These are phyloP conservation scores for Ypsolopha scabrella DNA, from an alignment of 2,888 invertebrate genomes.

Conservation along the genomic window DNA sequence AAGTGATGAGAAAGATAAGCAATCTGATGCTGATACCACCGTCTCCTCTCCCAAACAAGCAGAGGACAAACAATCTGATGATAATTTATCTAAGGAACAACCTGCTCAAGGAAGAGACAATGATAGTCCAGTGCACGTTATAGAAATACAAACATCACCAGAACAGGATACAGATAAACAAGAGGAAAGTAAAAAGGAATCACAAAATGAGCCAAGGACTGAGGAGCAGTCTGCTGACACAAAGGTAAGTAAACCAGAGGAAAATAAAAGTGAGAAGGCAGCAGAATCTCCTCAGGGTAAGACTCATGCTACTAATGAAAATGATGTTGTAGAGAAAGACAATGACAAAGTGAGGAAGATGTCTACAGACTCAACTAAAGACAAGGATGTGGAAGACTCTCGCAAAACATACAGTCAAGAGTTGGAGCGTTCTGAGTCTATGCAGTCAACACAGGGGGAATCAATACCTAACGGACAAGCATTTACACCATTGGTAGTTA, in stretches of 20 bases:
- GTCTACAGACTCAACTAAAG: slow-evolving; percentile 21
- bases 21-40: slow-evolving; percentile 35
- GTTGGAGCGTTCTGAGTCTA: not conserved
- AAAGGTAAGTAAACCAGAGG: slow-evolving; percentile 58
- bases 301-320: slow-evolving; percentile 37
- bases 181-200: slow-evolving; percentile 24
- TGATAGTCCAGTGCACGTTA: not conserved
- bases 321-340: slow-evolving; percentile 47
- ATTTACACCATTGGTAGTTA: slow-evolving; percentile 31
- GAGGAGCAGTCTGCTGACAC: slow-evolving; percentile 11
- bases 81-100: slow-evolving; percentile 2
- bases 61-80: slow-evolving; percentile 1
- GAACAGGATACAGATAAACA: slow-evolving; percentile 16
- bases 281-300: slow-evolving; percentile 27
- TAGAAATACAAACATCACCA: not conserved
- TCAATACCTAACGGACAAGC: slow-evolving; percentile 36
- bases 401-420: not conserved
- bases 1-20: slow-evolving; percentile 10
- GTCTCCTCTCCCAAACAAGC: slow-evolving; percentile 15
- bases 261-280: slow-evolving; percentile 29
- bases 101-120: not conserved
- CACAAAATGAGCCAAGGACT: slow-evolving; percentile 22
- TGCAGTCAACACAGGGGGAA: slow-evolving; percentile 29
- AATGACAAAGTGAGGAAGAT: slow-evolving; percentile 15
- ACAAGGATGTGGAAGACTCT: slow-evolving; percentile 16